Percentiles rank a stretch among this genome's conserved stretches.
phyloP scores from a whole-genome alignment of 2,113 vertebrate species.

The Peromyscus leucopus region DNA sequence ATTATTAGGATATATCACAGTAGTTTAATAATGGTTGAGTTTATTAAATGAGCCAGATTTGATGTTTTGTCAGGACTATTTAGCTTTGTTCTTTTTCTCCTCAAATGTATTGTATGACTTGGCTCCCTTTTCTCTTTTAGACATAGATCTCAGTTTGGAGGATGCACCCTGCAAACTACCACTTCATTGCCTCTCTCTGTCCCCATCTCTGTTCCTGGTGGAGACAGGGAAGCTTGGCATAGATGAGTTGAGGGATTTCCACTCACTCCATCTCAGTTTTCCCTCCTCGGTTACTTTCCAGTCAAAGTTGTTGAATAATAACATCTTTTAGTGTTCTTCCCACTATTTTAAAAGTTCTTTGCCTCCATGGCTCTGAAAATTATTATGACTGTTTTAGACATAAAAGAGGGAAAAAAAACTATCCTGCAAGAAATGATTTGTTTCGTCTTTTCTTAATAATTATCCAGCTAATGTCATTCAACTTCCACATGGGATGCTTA shows the following conservation, averaged over 20 bases:
- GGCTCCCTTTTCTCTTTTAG: not conserved
- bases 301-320: constrained; percentile 5
- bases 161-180: not conserved
- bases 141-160: not conserved
- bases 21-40: constrained; percentile 9
- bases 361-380: not conserved
- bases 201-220: not conserved
- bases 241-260: not conserved
- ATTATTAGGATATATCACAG: not conserved
- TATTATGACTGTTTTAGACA: not conserved
- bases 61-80: not conserved
- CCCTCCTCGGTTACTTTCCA: not conserved
- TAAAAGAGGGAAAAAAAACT: not conserved
- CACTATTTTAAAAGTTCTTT: constrained; percentile 32
- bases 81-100: not conserved
- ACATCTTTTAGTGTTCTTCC: not conserved
- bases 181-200: not conserved
- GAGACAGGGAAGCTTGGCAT: not conserved
- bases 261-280: not conserved
- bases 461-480: not conserved
- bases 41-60: constrained; percentile 20
- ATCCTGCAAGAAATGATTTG: not conserved
- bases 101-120: not conserved
- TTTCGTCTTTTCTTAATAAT: constrained; percentile 25
- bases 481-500: not conserved